Evolutionary conservation across 2,113 vertebrate genomes (phyloP).

Genomic region (Tragelaphus buxtoni): DNA sequence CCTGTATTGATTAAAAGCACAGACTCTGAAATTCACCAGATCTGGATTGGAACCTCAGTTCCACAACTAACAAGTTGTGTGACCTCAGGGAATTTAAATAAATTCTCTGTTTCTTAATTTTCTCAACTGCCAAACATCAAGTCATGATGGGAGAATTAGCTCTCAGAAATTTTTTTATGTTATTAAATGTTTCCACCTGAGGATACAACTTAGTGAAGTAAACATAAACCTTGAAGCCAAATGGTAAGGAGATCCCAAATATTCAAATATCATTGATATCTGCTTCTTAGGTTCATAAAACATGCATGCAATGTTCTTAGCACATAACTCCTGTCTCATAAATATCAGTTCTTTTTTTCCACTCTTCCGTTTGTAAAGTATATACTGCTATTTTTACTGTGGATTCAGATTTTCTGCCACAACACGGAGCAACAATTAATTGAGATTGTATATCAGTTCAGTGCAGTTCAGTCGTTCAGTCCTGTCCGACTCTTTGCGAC

Average conservation of each 20-base stretch:
- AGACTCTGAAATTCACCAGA: neutral
- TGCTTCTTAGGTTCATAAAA: neutral
- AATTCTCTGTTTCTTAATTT: neutral
- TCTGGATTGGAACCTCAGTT: neutral
- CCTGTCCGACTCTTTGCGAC: too few relatives aligned
- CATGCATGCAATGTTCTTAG: neutral
- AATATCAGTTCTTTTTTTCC: neutral
- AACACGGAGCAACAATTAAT: neutral
- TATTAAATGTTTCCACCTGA: neutral
- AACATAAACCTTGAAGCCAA: neutral
- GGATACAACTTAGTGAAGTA: neutral
- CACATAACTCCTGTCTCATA: neutral
- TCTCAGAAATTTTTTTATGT: neutral
- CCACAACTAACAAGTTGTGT: neutral
- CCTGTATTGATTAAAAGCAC: neutral
- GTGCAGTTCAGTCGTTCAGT: too few relatives aligned
- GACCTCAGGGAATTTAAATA: neutral
- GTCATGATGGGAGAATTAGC: neutral
- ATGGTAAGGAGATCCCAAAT: neutral
- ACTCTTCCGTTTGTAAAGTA: neutral
- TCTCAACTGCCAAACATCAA: neutral
- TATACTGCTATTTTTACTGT: neutral
- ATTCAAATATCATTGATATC: neutral
- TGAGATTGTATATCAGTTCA: neutral
- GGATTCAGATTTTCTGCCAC: neutral